These are phyloP conservation scores for Dolichallabes microphthalmus DNA, from an alignment of 2,113 vertebrate species.

Conservation along the genomic window DNA sequence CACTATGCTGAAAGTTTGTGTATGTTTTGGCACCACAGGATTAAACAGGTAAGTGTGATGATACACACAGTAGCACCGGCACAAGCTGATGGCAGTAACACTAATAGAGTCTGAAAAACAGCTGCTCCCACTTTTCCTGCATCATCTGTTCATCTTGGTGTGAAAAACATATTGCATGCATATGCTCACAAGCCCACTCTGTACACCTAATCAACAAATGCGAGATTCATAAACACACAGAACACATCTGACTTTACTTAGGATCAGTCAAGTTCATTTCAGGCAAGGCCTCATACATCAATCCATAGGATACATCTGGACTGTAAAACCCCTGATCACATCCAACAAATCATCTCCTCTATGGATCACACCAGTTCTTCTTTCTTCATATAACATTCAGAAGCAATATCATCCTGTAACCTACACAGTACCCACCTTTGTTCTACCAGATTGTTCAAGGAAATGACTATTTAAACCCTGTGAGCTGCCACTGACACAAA, in stretches of 20 bases:
- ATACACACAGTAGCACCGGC: constrained; percentile 33
- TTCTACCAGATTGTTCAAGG: constrained; percentile 39
- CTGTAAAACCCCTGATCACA: constrained; percentile 62
- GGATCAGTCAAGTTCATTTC: constrained; percentile 59
- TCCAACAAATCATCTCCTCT: constrained; percentile 66
- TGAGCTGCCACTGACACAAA: constrained; percentile 37
- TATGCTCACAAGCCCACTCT: constrained; percentile 10
- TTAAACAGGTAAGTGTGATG: constrained; percentile 21
- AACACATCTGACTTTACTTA: constrained; percentile 41
- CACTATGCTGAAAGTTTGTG: neutral
- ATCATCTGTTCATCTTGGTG: constrained; percentile 62
- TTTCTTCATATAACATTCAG: constrained; percentile 58
- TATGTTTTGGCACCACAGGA: neutral
- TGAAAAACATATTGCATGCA: constrained; percentile 47
- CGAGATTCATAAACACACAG: constrained; percentile 40
- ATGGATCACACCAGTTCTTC: constrained; percentile 65
- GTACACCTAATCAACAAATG: constrained; percentile 51
- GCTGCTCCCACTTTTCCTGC: constrained; percentile 55
- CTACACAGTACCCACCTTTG: constrained; percentile 28
- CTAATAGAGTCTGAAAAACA: constrained; percentile 61
- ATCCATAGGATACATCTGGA: constrained; percentile 59
- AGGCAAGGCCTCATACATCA: constrained; percentile 53
- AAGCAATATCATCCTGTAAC: constrained; percentile 58
- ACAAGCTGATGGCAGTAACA: constrained; percentile 51
- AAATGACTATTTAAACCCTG: constrained; percentile 24